Evolutionary conservation across 2,113 vertebrate genomes (phyloP).

Genomic region (Ibidorhyncha struthersii): DNA sequence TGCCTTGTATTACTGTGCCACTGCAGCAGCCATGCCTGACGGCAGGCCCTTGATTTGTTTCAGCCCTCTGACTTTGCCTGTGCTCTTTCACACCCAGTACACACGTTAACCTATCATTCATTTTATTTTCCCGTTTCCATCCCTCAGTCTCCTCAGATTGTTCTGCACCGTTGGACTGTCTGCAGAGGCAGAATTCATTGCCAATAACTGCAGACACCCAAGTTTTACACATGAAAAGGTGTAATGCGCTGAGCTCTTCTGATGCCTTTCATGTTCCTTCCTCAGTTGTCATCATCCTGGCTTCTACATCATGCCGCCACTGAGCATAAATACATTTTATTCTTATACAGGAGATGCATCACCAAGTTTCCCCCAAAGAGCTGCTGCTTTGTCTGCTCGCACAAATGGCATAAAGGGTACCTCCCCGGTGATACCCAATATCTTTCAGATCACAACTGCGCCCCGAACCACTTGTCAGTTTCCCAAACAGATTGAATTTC

Average conservation of each 20-base stretch:
- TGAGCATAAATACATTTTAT: background rate
- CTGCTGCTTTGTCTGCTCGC: background rate
- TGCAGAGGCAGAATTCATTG: background rate
- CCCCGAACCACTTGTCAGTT: background rate
- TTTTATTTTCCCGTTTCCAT: background rate
- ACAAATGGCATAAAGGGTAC: background rate
- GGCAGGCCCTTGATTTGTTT: background rate
- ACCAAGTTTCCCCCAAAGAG: background rate
- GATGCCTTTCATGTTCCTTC: background rate
- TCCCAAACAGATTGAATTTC: background rate
- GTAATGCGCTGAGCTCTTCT: background rate
- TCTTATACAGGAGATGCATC: background rate
- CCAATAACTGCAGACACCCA: background rate
- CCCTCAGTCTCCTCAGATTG: background rate
- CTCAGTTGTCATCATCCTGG: background rate
- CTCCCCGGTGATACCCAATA: background rate
- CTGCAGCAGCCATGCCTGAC: background rate
- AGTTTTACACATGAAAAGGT: background rate
- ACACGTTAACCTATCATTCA: background rate
- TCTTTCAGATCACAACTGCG: background rate
- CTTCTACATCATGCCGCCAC: background rate
- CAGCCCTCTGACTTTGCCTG: background rate
- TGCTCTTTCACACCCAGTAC: background rate
- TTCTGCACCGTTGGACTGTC: background rate
- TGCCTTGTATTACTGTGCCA: background rate